Evolutionary conservation across 2,113 vertebrate genomes (phyloP), one percentile per base, ranked within the genome.

Genomic region (Antigone vipio): DNA sequence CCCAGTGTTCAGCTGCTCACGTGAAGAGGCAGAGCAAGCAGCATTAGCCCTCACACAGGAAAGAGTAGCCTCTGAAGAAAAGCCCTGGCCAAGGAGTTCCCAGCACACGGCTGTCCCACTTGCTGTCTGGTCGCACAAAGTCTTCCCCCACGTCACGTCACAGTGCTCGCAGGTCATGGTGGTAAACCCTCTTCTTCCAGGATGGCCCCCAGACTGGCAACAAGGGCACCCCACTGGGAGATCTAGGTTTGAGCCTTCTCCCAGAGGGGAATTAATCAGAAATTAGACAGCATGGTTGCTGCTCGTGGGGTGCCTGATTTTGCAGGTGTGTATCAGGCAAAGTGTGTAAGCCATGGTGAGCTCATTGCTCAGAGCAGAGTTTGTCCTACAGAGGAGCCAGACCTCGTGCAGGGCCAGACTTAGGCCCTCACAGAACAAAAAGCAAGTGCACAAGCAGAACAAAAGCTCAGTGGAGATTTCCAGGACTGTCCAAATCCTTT

Each of bases 401-500:
- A 26, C 32, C n/a, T 62, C 35, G 30, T 8, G 12, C 22, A 30
- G n/a, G 24, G 49, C 4, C 35, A 42, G 34, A 40, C 5, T 29
- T 6, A 5, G 7, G 23, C 19, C 44, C 23, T 53, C 60, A 42
- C 9, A 15, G 20, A 0, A 0, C 15, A 24, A 30, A 47, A 49
- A 34, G 23, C 0, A 1, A 30, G n/a, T 1, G 12, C 20, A 12
- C 15, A 30, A 44, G 44, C 23, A 59, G 55, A 76, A 35, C 0
- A 0, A 53, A 23, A 83, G n/a, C 27, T 79, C 21, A 11, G 15
- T 9, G 27, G 27, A 47, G 29, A 29, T 8, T 74, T 26, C 17
- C 29, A 63, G 42, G n/a, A 71, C 34, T 47, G 22, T 32, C 15
- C 6, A 18, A 35, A 16, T 30, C 38, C 17, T 81, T 32, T 47